Base-by-base conservation (phyloP, 2,888 invertebrate species). In the Macrosiphum euphorbiae region DNA sequence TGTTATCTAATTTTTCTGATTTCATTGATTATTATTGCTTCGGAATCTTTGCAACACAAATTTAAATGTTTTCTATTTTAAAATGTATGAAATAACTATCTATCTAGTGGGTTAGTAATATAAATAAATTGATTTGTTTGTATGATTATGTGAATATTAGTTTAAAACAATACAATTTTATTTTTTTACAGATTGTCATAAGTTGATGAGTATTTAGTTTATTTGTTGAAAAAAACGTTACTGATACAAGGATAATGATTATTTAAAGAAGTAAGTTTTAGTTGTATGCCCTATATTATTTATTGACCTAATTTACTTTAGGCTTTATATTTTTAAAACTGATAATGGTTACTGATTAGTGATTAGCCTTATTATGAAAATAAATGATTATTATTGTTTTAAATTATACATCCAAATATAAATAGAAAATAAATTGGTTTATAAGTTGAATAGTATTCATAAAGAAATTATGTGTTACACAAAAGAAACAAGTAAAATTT, bases 151-250 rank as follows among this genome's bases (percentile, higher is more conserved):
- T 5, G 5, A 26, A 58, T 58, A 58, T 26, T 58, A 26, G 26
- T 58, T 58, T 78, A 35, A 35, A 78, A 78, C 20, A 35, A 78
- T 78, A 35, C 2, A 67, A 86, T 61, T 67, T 67, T 85, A 41
- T 61, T 92, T 58, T 78, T 87, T 91, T 50, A 61, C 87, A 87
- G 92, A 61, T 86, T 86, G 84, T 26, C 86, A 24, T 67, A 41
- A 28, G 11, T 44, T 55, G n/a, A 85, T 85, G 55, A 58, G 61
- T 50, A 50, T 61, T 55, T 55, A 84, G n/a, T 67, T 35, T 2
- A 88, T 35, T 87, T 86, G 20, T 50, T 61, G 86, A 47, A 87
- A 47, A 78, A 85, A 52, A 41, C 3, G 3, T 8, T 84, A 41
- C 86, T 20, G 41, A 28, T 85, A 35, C 50, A 50, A 91, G 87